These are phyloP conservation scores for Xyrauchen texanus DNA, from an alignment of 2,113 vertebrate species.

Conservation along the genomic window DNA sequence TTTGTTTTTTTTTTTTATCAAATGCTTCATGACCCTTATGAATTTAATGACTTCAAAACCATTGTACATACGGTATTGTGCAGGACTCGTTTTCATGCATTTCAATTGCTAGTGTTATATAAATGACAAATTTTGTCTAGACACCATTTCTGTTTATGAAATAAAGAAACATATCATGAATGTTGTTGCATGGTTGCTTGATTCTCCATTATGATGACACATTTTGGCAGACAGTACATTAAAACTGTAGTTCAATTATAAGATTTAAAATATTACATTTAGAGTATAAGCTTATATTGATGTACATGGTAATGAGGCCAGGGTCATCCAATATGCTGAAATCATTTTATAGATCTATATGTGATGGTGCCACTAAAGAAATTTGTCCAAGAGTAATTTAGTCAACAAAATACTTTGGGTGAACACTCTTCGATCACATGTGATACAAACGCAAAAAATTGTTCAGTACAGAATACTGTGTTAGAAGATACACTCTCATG, in stretches of 20 bases:
- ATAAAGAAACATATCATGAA: slow-evolving; percentile 99
- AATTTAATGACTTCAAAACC: slow-evolving; percentile 89
- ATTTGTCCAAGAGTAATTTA: neutral
- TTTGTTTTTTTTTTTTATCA: slow-evolving; percentile 71
- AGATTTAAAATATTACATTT: too few relatives aligned
- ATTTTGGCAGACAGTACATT: too few relatives aligned
- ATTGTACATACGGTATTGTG: slow-evolving; percentile 99
- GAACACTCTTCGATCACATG: neutral
- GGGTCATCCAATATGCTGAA: slow-evolving; percentile 6
- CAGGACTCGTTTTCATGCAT: slow-evolving; percentile 90
- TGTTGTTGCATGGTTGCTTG: slow-evolving; percentile 66
- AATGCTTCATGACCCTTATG: slow-evolving; percentile 94
- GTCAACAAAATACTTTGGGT: neutral
- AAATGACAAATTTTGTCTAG: slow-evolving; percentile 91
- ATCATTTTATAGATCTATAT: neutral
- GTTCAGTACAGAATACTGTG: neutral
- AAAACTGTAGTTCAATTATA: too few relatives aligned
- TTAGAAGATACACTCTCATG: neutral
- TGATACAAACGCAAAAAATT: neutral
- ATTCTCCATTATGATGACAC: neutral
- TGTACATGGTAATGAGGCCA: slow-evolving; percentile 30
- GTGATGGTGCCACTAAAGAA: neutral
- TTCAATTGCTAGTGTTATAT: slow-evolving; percentile 98
- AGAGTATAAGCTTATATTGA: slow-evolving; percentile 27
- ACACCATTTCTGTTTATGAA: slow-evolving; percentile 99